A percentile compares a stretch with the other conserved stretches of the same genome.
Conservation (phyloP, 2,888 invertebrate species). For the Leptothorax acervorum region DNA sequence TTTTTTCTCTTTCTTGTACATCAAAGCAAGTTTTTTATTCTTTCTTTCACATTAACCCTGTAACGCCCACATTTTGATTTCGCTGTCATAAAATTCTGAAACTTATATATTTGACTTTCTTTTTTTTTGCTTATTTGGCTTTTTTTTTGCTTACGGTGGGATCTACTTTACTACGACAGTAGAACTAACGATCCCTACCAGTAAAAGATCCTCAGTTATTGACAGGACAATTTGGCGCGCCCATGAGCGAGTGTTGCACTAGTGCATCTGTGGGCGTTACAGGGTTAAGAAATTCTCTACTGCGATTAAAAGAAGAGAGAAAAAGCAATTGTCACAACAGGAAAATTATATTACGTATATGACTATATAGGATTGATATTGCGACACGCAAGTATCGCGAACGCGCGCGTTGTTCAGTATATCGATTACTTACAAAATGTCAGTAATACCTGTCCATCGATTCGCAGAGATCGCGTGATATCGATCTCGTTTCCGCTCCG, state of each 20-base stretch:
- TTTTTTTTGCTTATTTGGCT: too few species aligned
- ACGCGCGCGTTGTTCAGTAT: too few species aligned
- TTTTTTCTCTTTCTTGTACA: background rate
- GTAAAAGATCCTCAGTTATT: too few species aligned
- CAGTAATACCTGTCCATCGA: background rate
- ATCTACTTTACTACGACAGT: too few species aligned
- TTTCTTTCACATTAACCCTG: background rate
- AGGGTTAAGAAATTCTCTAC: background rate
- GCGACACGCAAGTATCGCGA: background rate
- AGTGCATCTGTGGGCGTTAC: too few species aligned
- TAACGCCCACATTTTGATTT: too few species aligned
- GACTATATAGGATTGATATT: conserved; percentile 11
- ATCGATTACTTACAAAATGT: conserved; percentile 11
- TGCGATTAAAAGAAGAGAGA: background rate
- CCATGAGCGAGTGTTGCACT: too few species aligned
- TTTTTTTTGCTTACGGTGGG: too few species aligned
- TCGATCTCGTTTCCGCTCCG: conserved; percentile 44
- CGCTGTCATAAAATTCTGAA: too few species aligned
- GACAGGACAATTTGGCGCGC: too few species aligned
- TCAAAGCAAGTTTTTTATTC: background rate
- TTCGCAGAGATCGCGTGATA: conserved; percentile 21
- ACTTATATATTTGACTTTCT: too few species aligned
- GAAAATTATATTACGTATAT: background rate
- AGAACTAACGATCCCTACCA: too few species aligned
- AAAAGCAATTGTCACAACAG: background rate